Evolutionary conservation across 2,797 vertebrate genomes (phyloP).

Genomic region (Scomberomorus guttatus): DNA sequence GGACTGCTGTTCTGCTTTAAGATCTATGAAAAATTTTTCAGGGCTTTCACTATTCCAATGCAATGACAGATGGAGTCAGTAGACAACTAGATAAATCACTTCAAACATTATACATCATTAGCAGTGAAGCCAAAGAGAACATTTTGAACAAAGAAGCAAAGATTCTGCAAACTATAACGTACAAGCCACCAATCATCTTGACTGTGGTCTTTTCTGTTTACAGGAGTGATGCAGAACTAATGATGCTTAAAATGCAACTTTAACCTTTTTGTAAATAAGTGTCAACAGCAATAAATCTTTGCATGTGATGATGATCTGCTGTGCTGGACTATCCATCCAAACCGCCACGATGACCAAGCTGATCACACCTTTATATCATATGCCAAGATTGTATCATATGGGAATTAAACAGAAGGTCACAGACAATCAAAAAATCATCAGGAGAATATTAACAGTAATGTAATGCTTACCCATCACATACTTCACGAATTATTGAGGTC

Average conservation of each 20-base stretch:
- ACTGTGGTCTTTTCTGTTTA: too few species aligned
- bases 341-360: not conserved
- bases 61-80: not conserved
- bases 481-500: conserved; percentile 96
- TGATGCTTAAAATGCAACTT: not conserved
- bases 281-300: not conserved
- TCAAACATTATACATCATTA: not conserved
- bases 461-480: conserved; percentile 95
- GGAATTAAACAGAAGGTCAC: not conserved
- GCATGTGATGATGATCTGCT: not conserved
- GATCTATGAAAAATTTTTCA: not conserved
- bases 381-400: too few species aligned
- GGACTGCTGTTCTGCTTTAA: not conserved
- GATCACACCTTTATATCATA: not conserved
- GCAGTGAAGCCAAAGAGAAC: not conserved
- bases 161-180: not conserved
- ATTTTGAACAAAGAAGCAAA: not conserved
- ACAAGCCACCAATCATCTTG: not conserved
- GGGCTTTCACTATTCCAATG: not conserved
- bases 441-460: not conserved
- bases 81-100: not conserved
- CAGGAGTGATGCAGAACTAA: not conserved
- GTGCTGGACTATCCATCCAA: not conserved
- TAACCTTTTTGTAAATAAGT: not conserved
- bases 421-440: not conserved